These are phyloP conservation scores for Hemibagrus wyckioides DNA, from an alignment of 2,113 vertebrate genomes.

Conservation along the genomic window DNA sequence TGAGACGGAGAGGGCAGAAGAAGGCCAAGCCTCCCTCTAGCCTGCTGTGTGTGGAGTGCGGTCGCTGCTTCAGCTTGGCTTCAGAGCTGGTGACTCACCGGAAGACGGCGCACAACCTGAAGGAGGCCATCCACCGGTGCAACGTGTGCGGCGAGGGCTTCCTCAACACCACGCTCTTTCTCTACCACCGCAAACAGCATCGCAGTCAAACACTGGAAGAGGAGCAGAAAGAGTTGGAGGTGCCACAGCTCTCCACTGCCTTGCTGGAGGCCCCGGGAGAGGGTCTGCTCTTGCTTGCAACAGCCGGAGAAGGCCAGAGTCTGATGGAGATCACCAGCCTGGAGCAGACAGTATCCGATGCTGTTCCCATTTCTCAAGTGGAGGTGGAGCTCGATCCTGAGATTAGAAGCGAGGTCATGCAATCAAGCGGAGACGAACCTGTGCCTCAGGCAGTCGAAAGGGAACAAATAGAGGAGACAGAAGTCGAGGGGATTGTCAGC, in stretches of 20 bases:
- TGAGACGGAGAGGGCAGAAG: constrained; percentile 65
- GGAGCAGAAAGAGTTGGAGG: constrained; percentile 2
- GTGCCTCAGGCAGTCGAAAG: background rate
- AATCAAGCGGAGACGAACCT: background rate
- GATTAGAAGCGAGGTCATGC: background rate
- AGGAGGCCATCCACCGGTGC: constrained; percentile 84
- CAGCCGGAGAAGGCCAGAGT: constrained; percentile 52
- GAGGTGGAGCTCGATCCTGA: constrained; percentile 46
- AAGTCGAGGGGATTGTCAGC: constrained; percentile 11
- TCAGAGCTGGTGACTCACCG: constrained; percentile 85
- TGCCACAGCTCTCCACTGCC: constrained; percentile 40
- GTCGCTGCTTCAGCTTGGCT: constrained; percentile 82
- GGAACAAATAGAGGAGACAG: constrained; percentile 3
- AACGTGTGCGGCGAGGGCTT: constrained; percentile 85
- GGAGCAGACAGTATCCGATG: constrained; percentile 18
- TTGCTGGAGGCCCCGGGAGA: constrained; percentile 39
- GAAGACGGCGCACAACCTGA: constrained; percentile 78
- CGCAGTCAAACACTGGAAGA: constrained; percentile 53
- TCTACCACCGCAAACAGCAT: constrained; percentile 90
- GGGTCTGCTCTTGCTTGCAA: constrained; percentile 52
- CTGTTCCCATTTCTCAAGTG: constrained; percentile 30
- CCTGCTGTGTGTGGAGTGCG: constrained; percentile 87
- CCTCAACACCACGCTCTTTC: constrained; percentile 89
- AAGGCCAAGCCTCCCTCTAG: constrained; percentile 72
- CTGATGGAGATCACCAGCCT: constrained; percentile 44